A percentile compares a stretch with the other conserved stretches of the same genome.
Conservation (phyloP, 2,888 invertebrate genomes). For the Dynastes tityus region DNA sequence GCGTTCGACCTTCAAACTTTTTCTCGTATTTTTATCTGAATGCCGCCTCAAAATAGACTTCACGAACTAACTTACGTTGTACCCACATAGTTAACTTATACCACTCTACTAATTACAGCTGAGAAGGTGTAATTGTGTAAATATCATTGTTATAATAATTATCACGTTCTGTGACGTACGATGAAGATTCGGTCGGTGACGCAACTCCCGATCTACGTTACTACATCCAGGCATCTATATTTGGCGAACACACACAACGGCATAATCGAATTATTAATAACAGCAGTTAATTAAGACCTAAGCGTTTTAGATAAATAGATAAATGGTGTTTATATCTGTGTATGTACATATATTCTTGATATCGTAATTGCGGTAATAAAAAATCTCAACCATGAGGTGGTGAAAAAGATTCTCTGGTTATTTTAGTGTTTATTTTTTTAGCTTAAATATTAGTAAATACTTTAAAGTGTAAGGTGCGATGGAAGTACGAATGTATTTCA, state of each 20-base stretch:
- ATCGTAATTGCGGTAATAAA: no score
- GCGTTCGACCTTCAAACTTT: no score
- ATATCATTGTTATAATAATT: conserved; percentile 44
- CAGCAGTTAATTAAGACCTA: background rate
- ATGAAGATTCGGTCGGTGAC: conserved; percentile 34
- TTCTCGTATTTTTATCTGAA: no score
- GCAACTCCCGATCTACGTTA: conserved; percentile 24
- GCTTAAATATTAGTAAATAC: no score
- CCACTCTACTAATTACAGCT: conserved; percentile 42
- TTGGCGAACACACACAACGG: conserved; percentile 9
- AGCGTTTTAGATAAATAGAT: background rate
- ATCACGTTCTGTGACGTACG: conserved; percentile 44
- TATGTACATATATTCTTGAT: background rate
- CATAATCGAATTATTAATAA: conserved; percentile 10
- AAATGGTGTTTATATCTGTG: background rate
- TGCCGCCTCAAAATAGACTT: background rate
- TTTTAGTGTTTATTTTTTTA: no score
- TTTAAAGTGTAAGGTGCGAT: no score
- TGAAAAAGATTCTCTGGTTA: no score
- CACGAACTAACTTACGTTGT: background rate
- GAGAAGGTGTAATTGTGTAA: conserved; percentile 47
- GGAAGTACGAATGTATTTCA: no score
- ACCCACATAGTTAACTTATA: background rate
- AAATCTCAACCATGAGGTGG: no score
- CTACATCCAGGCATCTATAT: conserved; percentile 6